Conservation (phyloP, 2,113 vertebrate species). For the Etheostoma spectabile region DNA sequence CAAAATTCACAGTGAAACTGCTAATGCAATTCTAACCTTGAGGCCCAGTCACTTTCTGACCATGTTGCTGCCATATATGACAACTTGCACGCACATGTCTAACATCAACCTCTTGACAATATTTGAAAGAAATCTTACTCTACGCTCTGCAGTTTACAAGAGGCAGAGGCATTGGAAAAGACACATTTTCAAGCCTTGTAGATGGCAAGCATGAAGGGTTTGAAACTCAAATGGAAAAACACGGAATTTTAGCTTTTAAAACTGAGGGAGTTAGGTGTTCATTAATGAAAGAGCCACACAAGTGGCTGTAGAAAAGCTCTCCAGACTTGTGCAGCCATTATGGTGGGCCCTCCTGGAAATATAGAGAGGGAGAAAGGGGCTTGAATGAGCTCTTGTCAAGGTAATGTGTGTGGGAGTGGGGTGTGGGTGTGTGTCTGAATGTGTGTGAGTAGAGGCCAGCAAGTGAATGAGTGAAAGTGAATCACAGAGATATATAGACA, state of each 20-base stretch:
- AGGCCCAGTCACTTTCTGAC: neutral
- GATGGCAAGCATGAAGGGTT: neutral
- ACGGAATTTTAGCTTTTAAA: slow-evolving; percentile 45
- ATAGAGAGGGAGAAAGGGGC: slow-evolving; percentile 50
- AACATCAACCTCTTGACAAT: neutral
- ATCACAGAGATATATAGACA: slow-evolving; percentile 33
- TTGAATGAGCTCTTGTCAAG: slow-evolving; percentile 51
- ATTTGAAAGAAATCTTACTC: neutral
- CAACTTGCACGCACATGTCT: neutral
- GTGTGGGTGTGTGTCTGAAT: slow-evolving; percentile 3
- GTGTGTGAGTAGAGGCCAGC: slow-evolving; percentile 7
- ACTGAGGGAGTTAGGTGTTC: slow-evolving; percentile 36
- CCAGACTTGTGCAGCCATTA: slow-evolving; percentile 48
- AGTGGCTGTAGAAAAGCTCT: slow-evolving; percentile 63
- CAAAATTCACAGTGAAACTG: too few relatives aligned
- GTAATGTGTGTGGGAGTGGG: slow-evolving; percentile 51
- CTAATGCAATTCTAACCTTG: neutral
- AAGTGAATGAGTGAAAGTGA: slow-evolving; percentile 36
- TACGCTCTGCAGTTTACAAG: neutral
- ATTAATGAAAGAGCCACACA: slow-evolving; percentile 47
- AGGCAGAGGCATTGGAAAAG: neutral
- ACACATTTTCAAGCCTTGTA: neutral
- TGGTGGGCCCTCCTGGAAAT: slow-evolving; percentile 45
- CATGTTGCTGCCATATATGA: neutral
- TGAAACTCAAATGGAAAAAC: slow-evolving; percentile 29